Base-by-base conservation (phyloP, 2,888 invertebrate species). In the Notodonta ziczac region DNA sequence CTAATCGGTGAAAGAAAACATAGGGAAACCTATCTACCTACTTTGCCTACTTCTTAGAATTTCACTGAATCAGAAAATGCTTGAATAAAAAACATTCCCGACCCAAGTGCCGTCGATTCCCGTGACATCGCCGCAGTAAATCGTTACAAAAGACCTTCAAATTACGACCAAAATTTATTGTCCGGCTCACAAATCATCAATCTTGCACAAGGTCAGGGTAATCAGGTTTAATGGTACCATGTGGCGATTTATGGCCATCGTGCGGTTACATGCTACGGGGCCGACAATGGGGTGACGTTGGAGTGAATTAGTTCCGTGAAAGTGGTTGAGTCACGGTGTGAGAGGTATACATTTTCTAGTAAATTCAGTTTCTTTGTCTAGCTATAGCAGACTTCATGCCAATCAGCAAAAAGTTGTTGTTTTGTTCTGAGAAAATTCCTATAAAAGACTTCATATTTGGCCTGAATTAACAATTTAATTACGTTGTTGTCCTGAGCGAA, bases 141-240 rank as follows among this genome's bases (percentile, higher is more conserved):
- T 76, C 64, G 75, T 74, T 60, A 76, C 72, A 74, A 72, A 66
- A 35, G 67, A 46, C 63, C 77, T 70, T 66, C 61, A 62, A 77
- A 77, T 74, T 77, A 70, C 66, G 60, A 63, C 66, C 64, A 66
- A 65, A 77, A 75, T 74, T 74, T 77, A 77, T 72, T 74, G 75
- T 69, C 71, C 73, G 62, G 74, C 65, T 68, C 69, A 79, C 79
- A 82, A 74, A 76, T 77, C 83, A 83, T 82, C 82, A 82, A 82
- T 82, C 82, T 81, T 74, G 66, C 59, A 60, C 81, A 81, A 82
- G 83, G 82, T 80, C 82, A 75, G 66, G 67, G 77, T 80, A 80
- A 82, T 80, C 82, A 78, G 73, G 58, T 65, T 76, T 75, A 75
- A 75, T 75, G 76, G 70, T 61, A 69, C 67, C 77, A 78, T 74